phyloP scores from a whole-genome alignment of 2,888 invertebrate species.

The Asteroscopus sphinx region DNA sequence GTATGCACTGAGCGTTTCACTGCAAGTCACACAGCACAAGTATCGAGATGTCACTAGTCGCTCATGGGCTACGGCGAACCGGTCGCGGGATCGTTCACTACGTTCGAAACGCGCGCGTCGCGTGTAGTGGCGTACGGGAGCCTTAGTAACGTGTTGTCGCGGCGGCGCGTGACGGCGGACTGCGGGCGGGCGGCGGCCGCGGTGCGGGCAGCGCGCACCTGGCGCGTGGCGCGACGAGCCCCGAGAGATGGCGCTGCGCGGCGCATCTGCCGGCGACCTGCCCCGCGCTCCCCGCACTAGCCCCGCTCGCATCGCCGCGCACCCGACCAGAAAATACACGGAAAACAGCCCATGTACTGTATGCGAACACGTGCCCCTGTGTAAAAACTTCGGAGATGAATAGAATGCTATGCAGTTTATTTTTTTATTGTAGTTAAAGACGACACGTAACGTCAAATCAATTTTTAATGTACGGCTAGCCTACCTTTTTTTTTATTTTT shows the following conservation, averaged over 20 bases:
- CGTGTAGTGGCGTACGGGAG: slow-evolving; percentile 77
- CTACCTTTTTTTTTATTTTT: no score
- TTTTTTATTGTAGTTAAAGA: slow-evolving; percentile 39
- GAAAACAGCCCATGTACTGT: slow-evolving; percentile 83
- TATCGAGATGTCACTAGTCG: slow-evolving; percentile 85
- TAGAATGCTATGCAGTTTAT: slow-evolving; percentile 72
- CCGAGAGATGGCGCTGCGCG: slow-evolving; percentile 88
- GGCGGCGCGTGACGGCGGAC: slow-evolving; percentile 88
- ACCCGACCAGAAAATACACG: slow-evolving; percentile 86
- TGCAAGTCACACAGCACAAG: slow-evolving; percentile 88
- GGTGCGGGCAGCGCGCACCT: slow-evolving; percentile 85
- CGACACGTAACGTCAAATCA: slow-evolving; percentile 33
- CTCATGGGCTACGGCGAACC: slow-evolving; percentile 85
- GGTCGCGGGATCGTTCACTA: slow-evolving; percentile 86
- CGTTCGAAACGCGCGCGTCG: slow-evolving; percentile 88
- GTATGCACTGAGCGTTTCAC: slow-evolving; percentile 86
- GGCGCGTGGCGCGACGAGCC: slow-evolving; percentile 70
- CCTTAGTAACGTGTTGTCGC: slow-evolving; percentile 79
- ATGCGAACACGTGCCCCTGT: slow-evolving; percentile 85
- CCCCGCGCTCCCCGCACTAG: slow-evolving; percentile 64
- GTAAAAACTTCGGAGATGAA: slow-evolving; percentile 79
- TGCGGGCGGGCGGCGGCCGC: slow-evolving; percentile 86
- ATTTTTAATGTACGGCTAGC: slow-evolving; percentile 17
- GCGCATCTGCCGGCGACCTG: slow-evolving; percentile 83
- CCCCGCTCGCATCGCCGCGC: slow-evolving; percentile 62